A percentile compares a stretch with the other conserved stretches of the same genome.
Conservation (phyloP, 2,113 vertebrate genomes). For the Seriola dumerili region DNA sequence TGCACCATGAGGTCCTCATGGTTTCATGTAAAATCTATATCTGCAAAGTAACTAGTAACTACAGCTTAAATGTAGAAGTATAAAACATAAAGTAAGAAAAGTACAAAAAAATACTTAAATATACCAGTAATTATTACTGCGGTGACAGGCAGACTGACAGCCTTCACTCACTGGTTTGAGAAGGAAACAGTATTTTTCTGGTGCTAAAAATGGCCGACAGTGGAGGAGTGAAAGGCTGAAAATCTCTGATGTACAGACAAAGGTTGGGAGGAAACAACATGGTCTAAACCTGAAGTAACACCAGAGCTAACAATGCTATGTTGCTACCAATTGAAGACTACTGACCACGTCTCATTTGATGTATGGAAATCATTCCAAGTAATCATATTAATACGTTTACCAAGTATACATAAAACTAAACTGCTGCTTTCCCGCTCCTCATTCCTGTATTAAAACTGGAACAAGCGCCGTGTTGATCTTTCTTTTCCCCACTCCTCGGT, state of each 20-base stretch:
- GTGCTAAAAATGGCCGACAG: too few species aligned
- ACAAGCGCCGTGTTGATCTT: slow-evolving; percentile 35
- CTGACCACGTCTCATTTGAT: too few species aligned
- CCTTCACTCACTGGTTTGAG: too few species aligned
- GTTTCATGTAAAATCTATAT: too few species aligned
- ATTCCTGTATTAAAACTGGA: slow-evolving; percentile 44
- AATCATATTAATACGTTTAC: not conserved
- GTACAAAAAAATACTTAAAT: too few species aligned
- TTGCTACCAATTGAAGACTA: too few species aligned
- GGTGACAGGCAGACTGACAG: not conserved
- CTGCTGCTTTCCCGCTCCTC: slow-evolving; percentile 1
- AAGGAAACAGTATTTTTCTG: too few species aligned
- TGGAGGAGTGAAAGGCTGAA: too few species aligned
- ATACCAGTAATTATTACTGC: not conserved
- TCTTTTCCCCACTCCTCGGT: slow-evolving; percentile 8
- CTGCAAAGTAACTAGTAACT: not conserved
- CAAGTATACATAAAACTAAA: slow-evolving; percentile 27
- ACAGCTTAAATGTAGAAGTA: not conserved
- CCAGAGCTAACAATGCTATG: not conserved
- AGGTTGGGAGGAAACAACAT: not conserved
- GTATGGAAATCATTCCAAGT: too few species aligned
- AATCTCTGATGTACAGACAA: too few species aligned
- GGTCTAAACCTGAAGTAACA: not conserved
- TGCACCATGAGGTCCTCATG: too few species aligned
- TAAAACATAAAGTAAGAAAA: too few species aligned